Evolutionary conservation across 2,797 vertebrate genomes (phyloP).

Genomic region (Microhierax caerulescens): DNA sequence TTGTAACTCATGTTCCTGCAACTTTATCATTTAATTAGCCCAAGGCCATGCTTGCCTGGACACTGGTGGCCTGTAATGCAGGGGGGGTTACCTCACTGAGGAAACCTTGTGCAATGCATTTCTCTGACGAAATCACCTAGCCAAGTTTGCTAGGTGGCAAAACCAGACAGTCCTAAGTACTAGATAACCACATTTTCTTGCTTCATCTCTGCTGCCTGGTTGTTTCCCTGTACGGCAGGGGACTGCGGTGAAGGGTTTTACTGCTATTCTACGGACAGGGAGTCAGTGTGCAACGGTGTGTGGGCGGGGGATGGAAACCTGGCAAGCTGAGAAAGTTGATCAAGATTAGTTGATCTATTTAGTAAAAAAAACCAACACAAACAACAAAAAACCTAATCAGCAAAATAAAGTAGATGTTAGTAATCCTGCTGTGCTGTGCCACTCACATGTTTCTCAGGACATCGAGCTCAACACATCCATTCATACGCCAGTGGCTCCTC

Average conservation of each 20-base stretch:
- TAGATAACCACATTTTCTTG: neutral
- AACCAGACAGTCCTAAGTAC: neutral
- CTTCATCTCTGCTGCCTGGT: neutral
- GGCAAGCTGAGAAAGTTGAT: neutral
- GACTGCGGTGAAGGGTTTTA: neutral
- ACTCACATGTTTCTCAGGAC: neutral
- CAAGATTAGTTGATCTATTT: neutral
- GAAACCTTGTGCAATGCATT: neutral
- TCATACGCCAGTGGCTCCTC: neutral
- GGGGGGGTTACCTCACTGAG: neutral
- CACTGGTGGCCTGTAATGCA: rapidly evolving
- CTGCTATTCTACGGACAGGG: neutral
- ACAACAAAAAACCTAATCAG: neutral
- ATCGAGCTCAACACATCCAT: neutral
- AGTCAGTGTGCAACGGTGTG: rapidly evolving
- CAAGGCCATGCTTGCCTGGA: neutral
- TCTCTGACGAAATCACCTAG: neutral
- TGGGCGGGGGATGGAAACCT: neutral
- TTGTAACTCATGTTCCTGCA: neutral
- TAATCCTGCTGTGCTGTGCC: neutral
- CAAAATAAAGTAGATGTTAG: neutral
- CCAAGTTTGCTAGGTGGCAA: neutral
- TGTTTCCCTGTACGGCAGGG: neutral
- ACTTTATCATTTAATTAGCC: neutral
- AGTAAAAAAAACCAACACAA: too few species aligned